phyloP scores from a whole-genome alignment of 2,797 vertebrate genomes.

The Mustela erminea region DNA sequence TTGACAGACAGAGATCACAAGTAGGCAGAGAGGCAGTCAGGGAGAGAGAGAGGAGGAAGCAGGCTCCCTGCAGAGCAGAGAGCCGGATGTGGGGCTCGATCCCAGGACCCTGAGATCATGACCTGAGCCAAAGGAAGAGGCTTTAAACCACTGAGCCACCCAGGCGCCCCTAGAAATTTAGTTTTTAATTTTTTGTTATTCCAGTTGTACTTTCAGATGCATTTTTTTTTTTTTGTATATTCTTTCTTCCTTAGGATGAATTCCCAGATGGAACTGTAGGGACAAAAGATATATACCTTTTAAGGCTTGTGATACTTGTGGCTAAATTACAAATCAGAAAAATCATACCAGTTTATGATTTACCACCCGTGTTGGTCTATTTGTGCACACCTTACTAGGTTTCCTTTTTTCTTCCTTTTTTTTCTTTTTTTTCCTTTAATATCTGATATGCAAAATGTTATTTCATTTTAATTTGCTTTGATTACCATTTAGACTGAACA shows the following conservation, averaged over 20 bases:
- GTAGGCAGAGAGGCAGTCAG: no score
- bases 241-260: constrained; percentile 14
- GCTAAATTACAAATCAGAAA: constrained; percentile 49
- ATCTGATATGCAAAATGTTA: not conserved
- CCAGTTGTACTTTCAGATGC: not conserved
- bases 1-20: no score
- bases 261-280: not conserved
- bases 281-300: not conserved
- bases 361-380: not conserved
- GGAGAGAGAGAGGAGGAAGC: no score
- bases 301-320: constrained; percentile 38
- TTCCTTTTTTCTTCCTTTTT: constrained; percentile 48
- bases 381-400: not conserved
- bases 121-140: no score
- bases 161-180: not conserved
- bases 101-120: no score
- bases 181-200: not conserved
- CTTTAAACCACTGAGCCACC: no score
- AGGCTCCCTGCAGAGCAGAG: no score
- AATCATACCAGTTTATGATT: not conserved
- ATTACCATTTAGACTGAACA: not conserved
- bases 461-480: constrained; percentile 45
- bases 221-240: not conserved
- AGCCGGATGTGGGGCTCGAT: no score
- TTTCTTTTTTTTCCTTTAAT: not conserved